Conservation (phyloP, 2,797 vertebrate genomes). For the Serranus cabrilla region DNA sequence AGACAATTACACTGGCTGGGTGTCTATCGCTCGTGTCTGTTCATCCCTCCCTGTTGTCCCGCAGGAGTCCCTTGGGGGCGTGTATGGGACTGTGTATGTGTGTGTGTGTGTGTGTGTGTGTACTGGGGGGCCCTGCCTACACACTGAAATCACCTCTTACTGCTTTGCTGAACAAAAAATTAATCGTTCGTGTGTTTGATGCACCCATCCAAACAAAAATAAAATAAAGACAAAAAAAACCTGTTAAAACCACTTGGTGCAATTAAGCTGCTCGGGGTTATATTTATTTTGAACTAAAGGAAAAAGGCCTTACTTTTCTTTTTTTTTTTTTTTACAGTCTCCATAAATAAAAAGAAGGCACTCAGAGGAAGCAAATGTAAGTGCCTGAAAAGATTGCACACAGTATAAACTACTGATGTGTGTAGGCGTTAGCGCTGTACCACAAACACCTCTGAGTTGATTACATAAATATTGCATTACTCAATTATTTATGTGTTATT, state of each 20-base stretch:
- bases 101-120: constrained; percentile 26
- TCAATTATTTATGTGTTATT: constrained; percentile 72
- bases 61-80: constrained; percentile 57
- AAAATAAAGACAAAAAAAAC: constrained; percentile 51
- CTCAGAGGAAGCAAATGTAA: constrained; percentile 54
- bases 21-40: constrained; percentile 72
- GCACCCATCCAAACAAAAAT: constrained; percentile 52
- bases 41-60: constrained; percentile 75
- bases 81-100: constrained; percentile 21
- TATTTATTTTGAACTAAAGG: constrained; percentile 74
- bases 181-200: constrained; percentile 37
- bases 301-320: constrained; percentile 63
- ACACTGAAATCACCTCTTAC: constrained; percentile 47
- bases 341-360: constrained; percentile 68
- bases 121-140: constrained; percentile 11
- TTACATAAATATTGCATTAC: constrained; percentile 70
- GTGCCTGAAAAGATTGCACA: constrained; percentile 59
- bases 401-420: constrained; percentile 59
- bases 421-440: constrained; percentile 33
- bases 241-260: constrained; percentile 51
- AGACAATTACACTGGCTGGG: constrained; percentile 83
- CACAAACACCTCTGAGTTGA: constrained; percentile 70
- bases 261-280: constrained; percentile 66
- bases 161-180: constrained; percentile 58
- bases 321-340: constrained; percentile 50